A percentile compares a stretch with the other conserved stretches of the same genome.
Evolutionary conservation across 2,113 vertebrate species (phyloP).

Genomic region (Steatornis caripensis): DNA sequence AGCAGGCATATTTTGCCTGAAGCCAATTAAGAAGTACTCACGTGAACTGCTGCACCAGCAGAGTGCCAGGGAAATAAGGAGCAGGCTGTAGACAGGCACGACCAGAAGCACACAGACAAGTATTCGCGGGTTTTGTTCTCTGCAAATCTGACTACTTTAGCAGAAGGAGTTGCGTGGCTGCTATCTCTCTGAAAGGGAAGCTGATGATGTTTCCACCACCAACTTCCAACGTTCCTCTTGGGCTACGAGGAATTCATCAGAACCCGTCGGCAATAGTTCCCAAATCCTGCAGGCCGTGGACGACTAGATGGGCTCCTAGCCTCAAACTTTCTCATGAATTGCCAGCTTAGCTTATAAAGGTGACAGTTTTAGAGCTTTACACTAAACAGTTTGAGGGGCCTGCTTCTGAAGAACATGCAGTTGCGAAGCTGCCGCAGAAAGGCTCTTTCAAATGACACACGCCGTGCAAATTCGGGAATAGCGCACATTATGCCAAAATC

Average conservation of each 20-base stretch:
- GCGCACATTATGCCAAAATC: accelerated
- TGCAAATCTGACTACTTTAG: neutral
- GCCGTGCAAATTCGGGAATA: neutral
- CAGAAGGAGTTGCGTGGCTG: accelerated
- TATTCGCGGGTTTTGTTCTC: neutral
- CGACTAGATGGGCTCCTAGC: neutral
- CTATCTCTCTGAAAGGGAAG: neutral
- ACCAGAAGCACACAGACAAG: neutral
- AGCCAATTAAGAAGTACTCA: neutral
- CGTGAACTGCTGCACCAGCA: neutral
- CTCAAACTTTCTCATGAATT: neutral
- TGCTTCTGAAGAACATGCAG: neutral
- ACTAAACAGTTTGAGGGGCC: neutral
- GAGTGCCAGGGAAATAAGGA: neutral
- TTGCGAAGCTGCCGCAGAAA: neutral
- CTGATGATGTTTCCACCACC: too few relatives aligned
- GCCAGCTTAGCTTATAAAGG: neutral
- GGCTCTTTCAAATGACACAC: accelerated
- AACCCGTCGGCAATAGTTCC: accelerated
- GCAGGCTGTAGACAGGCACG: neutral
- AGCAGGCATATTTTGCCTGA: neutral
- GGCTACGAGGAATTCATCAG: neutral
- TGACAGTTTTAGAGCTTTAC: neutral
- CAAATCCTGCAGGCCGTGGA: neutral
- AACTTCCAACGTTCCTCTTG: neutral